These are phyloP conservation scores for Xyrichtys novacula DNA, from an alignment of 2,797 vertebrate species.

Conservation along the genomic window DNA sequence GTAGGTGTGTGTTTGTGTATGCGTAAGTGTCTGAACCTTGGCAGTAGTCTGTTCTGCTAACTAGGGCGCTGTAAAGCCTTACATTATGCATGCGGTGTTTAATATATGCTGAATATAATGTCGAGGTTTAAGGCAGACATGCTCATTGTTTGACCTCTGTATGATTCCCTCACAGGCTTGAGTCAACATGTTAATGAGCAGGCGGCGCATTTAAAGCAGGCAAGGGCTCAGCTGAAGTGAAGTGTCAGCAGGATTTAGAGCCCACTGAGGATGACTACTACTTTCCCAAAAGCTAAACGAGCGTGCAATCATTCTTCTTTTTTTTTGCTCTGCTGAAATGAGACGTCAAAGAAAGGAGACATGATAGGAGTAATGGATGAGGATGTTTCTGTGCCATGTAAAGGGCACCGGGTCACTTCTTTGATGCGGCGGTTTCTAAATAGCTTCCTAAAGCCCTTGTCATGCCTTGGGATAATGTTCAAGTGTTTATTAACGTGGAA, in stretches of 20 bases:
- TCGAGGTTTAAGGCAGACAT: conserved; percentile 26
- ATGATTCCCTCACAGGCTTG: conserved; percentile 51
- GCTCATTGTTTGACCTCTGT: conserved; percentile 45
- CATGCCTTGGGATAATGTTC: not conserved
- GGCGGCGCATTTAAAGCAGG: conserved; percentile 30
- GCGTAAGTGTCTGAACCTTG: conserved; percentile 16
- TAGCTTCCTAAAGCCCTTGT: conserved; percentile 10
- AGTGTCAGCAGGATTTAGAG: conserved; percentile 37
- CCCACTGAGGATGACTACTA: conserved; percentile 8
- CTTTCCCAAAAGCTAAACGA: conserved; percentile 45
- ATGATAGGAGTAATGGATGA: conserved; percentile 15
- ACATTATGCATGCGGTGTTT: conserved; percentile 40
- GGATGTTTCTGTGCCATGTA: conserved; percentile 23
- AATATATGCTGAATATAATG: conserved; percentile 40
- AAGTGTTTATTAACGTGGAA: conserved; percentile 13
- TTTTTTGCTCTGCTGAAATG: conserved; percentile 27
- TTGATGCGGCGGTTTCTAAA: conserved; percentile 12
- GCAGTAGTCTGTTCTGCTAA: conserved; percentile 29
- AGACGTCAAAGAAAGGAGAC: conserved; percentile 33
- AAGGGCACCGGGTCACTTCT: conserved; percentile 15
- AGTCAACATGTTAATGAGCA: conserved; percentile 54
- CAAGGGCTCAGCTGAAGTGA: conserved; percentile 36
- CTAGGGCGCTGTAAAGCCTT: conserved; percentile 24
- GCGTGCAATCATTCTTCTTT: conserved; percentile 24
- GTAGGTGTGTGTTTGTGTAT: conserved; percentile 18